A percentile compares a stretch with the other conserved stretches of the same genome.
These are phyloP conservation scores for Shinisaurus crocodilurus DNA, from an alignment of 2,113 vertebrate species.

Conservation along the genomic window DNA sequence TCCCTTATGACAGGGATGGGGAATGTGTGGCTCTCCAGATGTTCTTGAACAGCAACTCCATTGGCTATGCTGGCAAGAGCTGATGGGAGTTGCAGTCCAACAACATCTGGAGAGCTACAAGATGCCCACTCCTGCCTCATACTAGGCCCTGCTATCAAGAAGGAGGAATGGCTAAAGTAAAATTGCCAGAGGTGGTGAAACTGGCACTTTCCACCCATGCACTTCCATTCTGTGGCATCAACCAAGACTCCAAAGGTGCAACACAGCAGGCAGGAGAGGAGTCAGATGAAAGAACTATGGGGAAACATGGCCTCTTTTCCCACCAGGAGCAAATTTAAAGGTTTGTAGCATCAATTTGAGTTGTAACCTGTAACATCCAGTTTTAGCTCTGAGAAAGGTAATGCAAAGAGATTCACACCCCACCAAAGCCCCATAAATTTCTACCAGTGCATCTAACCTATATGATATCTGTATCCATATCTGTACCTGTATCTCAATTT, in stretches of 20 bases:
- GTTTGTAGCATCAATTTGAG: neutral
- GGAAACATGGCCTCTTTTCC: neutral
- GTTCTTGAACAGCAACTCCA: too few relatives aligned
- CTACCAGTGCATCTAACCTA: neutral
- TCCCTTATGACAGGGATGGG: too few relatives aligned
- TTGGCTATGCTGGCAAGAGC: too few relatives aligned
- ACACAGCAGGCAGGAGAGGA: neutral
- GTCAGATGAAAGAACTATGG: neutral
- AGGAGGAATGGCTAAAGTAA: neutral
- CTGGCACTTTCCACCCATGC: neutral
- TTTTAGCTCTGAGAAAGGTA: neutral
- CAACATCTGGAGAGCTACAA: too few relatives aligned
- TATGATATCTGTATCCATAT: neutral
- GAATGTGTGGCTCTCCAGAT: too few relatives aligned
- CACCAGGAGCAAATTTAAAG: neutral
- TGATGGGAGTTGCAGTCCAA: too few relatives aligned
- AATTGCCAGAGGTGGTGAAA: neutral
- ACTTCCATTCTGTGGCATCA: neutral
- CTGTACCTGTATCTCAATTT: neutral
- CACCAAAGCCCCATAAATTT: neutral
- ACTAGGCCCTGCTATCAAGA: neutral
- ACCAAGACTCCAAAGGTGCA: neutral
- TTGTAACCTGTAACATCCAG: neutral
- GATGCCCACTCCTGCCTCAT: too few relatives aligned
- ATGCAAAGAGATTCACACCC: neutral